Evolutionary conservation across 2,888 invertebrate genomes (phyloP).

Genomic region (Plebejus argus): DNA sequence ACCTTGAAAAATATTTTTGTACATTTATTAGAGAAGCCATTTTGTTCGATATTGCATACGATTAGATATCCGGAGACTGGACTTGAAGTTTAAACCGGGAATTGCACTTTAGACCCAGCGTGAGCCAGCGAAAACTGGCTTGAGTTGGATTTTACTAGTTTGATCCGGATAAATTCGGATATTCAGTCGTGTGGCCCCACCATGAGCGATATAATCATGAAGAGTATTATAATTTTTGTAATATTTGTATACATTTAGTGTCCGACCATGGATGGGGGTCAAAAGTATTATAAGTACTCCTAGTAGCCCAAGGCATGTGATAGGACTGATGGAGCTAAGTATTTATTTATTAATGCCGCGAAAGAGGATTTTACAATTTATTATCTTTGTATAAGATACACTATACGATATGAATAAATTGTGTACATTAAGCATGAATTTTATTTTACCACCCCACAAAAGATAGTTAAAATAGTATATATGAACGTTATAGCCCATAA

Average conservation of each 20-base stretch:
- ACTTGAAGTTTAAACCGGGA: neutral
- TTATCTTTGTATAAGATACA: conserved; percentile 79
- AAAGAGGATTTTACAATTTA: conserved; percentile 79
- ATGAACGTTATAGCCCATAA: neutral
- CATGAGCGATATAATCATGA: conserved; percentile 41
- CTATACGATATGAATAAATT: conserved; percentile 80
- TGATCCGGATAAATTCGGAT: neutral
- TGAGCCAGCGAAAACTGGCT: neutral
- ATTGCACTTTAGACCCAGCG: neutral
- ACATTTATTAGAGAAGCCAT: conserved; percentile 67
- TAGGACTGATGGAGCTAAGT: conserved; percentile 72
- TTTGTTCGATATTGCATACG: conserved; percentile 50
- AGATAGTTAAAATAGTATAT: neutral
- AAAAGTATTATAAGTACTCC: conserved; percentile 64
- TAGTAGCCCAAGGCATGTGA: conserved; percentile 68
- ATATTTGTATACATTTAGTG: conserved; percentile 42
- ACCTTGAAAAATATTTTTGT: conserved; percentile 77
- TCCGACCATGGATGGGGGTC: conserved; percentile 51
- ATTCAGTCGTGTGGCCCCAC: conserved; percentile 17
- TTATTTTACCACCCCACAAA: conserved; percentile 59
- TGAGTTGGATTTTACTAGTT: neutral
- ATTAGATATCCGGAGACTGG: neutral
- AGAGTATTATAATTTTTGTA: conserved; percentile 42
- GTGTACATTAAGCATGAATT: conserved; percentile 73
- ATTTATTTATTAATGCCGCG: conserved; percentile 77